Base-by-base conservation (phyloP, 2,888 invertebrate species). In the Luperina nickerlii region DNA sequence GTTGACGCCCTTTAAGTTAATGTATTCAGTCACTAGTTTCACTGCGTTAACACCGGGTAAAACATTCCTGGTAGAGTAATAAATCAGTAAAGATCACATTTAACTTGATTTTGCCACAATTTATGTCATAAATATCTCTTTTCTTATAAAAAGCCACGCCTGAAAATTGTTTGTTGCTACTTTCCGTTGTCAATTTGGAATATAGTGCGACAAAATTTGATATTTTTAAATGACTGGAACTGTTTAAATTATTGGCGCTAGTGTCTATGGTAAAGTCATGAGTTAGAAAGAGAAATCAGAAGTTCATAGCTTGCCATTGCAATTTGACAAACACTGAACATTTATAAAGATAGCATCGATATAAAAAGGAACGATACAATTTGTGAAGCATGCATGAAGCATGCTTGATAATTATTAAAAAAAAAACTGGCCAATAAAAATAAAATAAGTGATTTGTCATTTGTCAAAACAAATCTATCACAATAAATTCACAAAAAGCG, bases 141-240 rank as follows among this genome's bases (percentile, higher is more conserved):
- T 86, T 83, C 66, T 48, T 72, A 0, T n/a, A 83, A 81, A 84
- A 85, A 91, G 92, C 93, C 93, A 93, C 93, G 91, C 93, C 93
- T 93, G 92, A 82, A 90, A 90, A 88, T 83, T 89, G 89, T 91
- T 92, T 91, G 89, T 87, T 87, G 86, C 87, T 89, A 85, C 82
- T 87, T 85, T 83, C 77, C 83, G 85, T 89, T 90, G 90, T 88
- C 90, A 89, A 84, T 74, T 78, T 72, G 65, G 60, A 75, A 66
- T 80, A 60, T 24, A 71, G 63, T 1, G 7, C 75, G 32, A 57
- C 38, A 0, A 63, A 83, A 57, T 65, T 48, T 0, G 2, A 54
- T 38, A 18, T 11, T 27, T 4, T 0, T 0, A 11, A 0, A 57
- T 24, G 15, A 20, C n/a, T 54, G 27, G 24, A 68, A 72, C 5